These are phyloP conservation scores for Drosophila melanosoma DNA, from an alignment of 2,888 invertebrate genomes.

Conservation along the genomic window DNA sequence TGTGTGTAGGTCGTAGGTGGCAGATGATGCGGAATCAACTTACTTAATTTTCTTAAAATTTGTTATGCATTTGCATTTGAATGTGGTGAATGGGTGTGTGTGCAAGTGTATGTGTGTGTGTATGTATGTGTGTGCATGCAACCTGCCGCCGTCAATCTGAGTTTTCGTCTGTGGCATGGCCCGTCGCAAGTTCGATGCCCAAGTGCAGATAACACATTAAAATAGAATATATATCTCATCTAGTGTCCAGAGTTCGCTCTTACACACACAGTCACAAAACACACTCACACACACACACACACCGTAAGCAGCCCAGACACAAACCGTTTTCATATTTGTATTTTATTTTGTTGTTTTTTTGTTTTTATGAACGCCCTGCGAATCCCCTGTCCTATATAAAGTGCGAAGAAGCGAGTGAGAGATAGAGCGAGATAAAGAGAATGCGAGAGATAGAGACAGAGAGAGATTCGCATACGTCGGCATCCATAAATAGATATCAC, in stretches of 20 bases:
- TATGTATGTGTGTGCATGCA: slow-evolving; percentile 23
- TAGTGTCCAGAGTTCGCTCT: slow-evolving; percentile 70
- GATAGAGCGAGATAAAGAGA: slow-evolving; percentile 1
- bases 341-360: background rate
- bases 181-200: slow-evolving; percentile 73
- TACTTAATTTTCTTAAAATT: slow-evolving; percentile 29
- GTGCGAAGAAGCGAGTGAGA: background rate
- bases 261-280: slow-evolving; percentile 28
- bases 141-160: slow-evolving; percentile 28
- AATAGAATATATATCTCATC: slow-evolving; percentile 57
- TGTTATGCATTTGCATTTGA: slow-evolving; percentile 21
- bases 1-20: slow-evolving; percentile 54
- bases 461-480: slow-evolving; percentile 23
- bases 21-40: slow-evolving; percentile 60
- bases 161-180: slow-evolving; percentile 46
- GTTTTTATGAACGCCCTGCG: slow-evolving; percentile 54
- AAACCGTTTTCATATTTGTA: slow-evolving; percentile 42
- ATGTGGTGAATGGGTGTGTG: background rate
- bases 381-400: slow-evolving; percentile 37
- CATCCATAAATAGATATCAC: slow-evolving; percentile 61
- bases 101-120: background rate
- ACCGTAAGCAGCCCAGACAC: slow-evolving; percentile 53
- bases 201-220: slow-evolving; percentile 77
- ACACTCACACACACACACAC: slow-evolving; percentile 2
- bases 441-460: background rate